These are phyloP conservation scores for Platichthys stellatus DNA, from an alignment of 2,113 vertebrate genomes.

Conservation along the genomic window DNA sequence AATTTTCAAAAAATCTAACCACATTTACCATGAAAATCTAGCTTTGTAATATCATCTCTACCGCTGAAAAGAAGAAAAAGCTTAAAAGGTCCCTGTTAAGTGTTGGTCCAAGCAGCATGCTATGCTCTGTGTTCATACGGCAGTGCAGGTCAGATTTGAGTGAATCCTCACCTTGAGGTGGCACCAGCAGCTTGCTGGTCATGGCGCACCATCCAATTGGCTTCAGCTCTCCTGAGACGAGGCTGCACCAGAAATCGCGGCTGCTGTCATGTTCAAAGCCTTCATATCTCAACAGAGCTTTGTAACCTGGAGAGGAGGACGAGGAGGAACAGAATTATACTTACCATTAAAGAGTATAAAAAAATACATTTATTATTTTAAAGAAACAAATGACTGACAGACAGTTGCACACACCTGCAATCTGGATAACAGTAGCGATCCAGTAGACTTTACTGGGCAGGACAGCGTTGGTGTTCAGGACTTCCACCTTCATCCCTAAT, in stretches of 20 bases:
- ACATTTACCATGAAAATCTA: too few species aligned
- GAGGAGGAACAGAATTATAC: not conserved
- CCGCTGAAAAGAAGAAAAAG: too few species aligned
- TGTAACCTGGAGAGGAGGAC: conserved; percentile 86
- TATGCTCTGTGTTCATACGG: not conserved
- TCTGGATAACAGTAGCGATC: conserved; percentile 91
- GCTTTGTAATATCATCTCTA: too few species aligned
- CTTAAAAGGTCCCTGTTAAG: too few species aligned
- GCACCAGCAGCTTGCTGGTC: conserved; percentile 95
- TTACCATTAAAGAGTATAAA: not conserved
- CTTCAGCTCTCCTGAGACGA: conserved; percentile 91
- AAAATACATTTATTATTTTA: not conserved
- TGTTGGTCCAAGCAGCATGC: too few species aligned
- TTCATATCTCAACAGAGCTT: conserved; percentile 90
- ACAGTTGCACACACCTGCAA: conserved; percentile 82
- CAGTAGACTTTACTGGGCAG: conserved; percentile 95
- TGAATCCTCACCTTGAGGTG: conserved; percentile 87
- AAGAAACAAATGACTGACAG: not conserved
- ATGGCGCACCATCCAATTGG: conserved; percentile 96
- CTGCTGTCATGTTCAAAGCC: conserved; percentile 90
- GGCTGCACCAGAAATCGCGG: conserved; percentile 94
- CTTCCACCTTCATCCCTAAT: conserved; percentile 93
- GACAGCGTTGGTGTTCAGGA: conserved; percentile 90
- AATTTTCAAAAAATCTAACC: too few species aligned
- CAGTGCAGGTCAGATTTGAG: not conserved